Evolutionary conservation across 2,888 invertebrate species (phyloP), one percentile per base, ranked within the genome.

Genomic region (Idaea biselata): DNA sequence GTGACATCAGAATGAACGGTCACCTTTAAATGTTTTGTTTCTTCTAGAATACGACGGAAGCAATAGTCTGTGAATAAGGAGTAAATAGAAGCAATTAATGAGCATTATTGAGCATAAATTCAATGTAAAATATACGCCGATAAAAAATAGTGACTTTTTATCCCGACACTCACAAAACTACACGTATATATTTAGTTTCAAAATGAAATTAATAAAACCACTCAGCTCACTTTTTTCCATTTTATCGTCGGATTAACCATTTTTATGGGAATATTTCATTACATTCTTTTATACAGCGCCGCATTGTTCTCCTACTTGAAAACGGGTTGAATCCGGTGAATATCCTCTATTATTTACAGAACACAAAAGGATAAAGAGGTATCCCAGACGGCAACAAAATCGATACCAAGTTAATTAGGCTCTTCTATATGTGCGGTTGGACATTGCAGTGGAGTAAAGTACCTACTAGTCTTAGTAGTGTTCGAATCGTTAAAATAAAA

Each of bases 381-480:
- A 67, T 67, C 17, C 55, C 17, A 60, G 76, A 76, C 75, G 74
- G 73, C 73, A 73, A 70, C 71, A 73, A 77, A 79, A 82, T 83
- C 82, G 80, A 81, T 82, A 68, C 72, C 61, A 70, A 76, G 79
- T 81, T 83, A 84, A 84, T 83, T 82, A 83, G 79, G 75, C 76
- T 76, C 78, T 79, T 81, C 79, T 83, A 82, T 78, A 80, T 78
- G 77, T 79, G 82, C 74, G 78, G 78, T 76, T 65, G 71, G 69
- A 65, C 61, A 68, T 70, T 65, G 67, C 68, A 71, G 67, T 65
- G 66, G 68, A 68, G 64, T 7, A 55, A 53, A 55, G 17, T 16
- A 17, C 16, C 16, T 55, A 16, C 55, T 16, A 16, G 5, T 16
- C 6, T 55, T 16, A 17, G 16, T 16, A 17, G 55, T 55, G 16